Conservation (phyloP, 2,113 vertebrate genomes). For the Phycodurus eques region DNA sequence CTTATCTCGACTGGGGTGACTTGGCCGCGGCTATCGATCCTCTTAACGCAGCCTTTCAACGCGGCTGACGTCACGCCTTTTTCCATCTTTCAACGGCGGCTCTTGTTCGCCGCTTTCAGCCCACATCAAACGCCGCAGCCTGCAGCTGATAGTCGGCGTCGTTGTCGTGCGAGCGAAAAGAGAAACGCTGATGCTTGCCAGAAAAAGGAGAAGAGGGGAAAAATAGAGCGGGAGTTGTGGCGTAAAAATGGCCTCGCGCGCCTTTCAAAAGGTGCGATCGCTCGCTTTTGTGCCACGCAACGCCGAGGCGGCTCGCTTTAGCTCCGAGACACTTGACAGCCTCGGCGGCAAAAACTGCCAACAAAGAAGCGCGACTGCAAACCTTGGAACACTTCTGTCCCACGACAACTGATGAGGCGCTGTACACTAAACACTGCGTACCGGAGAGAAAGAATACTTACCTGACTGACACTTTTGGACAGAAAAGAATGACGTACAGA, state of each 20-base stretch:
- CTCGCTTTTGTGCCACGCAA: conserved; percentile 36
- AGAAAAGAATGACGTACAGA: conserved; percentile 23
- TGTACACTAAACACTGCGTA: conserved; percentile 35
- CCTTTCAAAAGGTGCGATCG: conserved; percentile 35
- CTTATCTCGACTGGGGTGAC: conserved; percentile 37
- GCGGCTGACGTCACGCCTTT: conserved; percentile 32
- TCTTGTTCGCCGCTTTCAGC: conserved; percentile 8
- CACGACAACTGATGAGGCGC: conserved; percentile 41
- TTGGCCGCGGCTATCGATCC: conserved; percentile 36
- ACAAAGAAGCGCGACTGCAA: conserved; percentile 52
- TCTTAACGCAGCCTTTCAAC: conserved; percentile 33
- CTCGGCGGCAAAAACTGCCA: conserved; percentile 12
- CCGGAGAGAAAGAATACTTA: conserved; percentile 12
- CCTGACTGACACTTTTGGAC: conserved; percentile 24
- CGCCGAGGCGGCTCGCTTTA: conserved; percentile 9
- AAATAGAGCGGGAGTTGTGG: background rate
- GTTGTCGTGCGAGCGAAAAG: background rate
- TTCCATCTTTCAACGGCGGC: conserved; percentile 19
- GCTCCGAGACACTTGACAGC: conserved; percentile 34
- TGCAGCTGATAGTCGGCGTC: background rate
- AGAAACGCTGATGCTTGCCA: conserved; percentile 20
- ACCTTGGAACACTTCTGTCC: conserved; percentile 40
- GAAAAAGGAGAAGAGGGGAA: conserved; percentile 4
- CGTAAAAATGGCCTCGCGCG: conserved; percentile 14
- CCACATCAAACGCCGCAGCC: conserved; percentile 4